These are phyloP conservation scores for Trichogramma pretiosum DNA, from an alignment of 1,140 invertebrate genomes.

Conservation along the genomic window DNA sequence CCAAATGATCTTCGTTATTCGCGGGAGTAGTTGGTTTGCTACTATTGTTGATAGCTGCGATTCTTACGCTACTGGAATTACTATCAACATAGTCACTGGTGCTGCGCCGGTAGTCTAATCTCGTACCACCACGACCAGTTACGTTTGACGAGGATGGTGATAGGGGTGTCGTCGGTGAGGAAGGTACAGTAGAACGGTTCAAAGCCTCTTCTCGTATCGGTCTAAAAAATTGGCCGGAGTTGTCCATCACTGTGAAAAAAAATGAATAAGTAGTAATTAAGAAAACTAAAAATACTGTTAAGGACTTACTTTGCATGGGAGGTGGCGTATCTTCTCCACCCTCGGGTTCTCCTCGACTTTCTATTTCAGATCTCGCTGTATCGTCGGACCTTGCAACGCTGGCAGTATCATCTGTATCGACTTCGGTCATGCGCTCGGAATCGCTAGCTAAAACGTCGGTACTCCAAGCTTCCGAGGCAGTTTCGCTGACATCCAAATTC, in stretches of 20 bases:
- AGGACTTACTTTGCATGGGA: conserved; percentile 28
- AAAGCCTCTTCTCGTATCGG: conserved; percentile 38
- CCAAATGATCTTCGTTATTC: conserved; percentile 28
- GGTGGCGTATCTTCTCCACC: conserved; percentile 39
- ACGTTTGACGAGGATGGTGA: conserved; percentile 33
- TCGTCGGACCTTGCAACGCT: conserved; percentile 70
- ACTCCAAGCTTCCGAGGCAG: conserved; percentile 93
- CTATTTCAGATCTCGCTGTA: conserved; percentile 57
- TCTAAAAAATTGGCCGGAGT: conserved; percentile 30
- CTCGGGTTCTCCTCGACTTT: conserved; percentile 46
- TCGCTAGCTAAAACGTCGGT: conserved; percentile 93
- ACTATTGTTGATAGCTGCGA: conserved; percentile 24
- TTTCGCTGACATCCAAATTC: conserved; percentile 71
- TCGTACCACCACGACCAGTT: conserved; percentile 34
- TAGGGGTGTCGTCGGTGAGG: conserved; percentile 29
- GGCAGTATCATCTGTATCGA: conserved; percentile 71
- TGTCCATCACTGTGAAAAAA: conserved; percentile 20
- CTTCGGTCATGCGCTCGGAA: conserved; percentile 83
- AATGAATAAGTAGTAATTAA: conserved; percentile 2
- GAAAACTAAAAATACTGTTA: neutral
- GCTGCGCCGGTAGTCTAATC: conserved; percentile 36
- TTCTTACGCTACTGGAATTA: conserved; percentile 46
- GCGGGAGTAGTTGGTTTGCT: conserved; percentile 20
- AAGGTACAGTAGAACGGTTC: conserved; percentile 22
- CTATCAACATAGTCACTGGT: conserved; percentile 45